phyloP scores from a whole-genome alignment of 92 coral and sea anemone genomes.

The Micromussa lordhowensis region DNA sequence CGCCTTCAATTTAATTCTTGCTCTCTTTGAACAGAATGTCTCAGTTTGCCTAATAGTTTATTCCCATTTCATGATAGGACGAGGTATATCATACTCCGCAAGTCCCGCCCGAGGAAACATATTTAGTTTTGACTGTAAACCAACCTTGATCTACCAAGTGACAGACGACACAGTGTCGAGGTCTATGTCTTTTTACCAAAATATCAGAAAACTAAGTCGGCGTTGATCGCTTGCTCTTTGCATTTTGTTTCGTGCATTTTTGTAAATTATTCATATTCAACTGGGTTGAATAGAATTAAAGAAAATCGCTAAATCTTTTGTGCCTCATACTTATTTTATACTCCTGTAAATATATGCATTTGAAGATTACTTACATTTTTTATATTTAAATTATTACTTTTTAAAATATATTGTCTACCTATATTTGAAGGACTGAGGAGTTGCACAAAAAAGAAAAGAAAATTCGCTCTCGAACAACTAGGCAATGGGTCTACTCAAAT shows the following conservation, averaged over 20 bases:
- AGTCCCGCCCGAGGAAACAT: slow-evolving; percentile 19
- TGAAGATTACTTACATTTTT: neutral
- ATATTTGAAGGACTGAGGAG: neutral
- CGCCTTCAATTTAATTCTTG: neutral
- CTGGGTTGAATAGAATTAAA: neutral
- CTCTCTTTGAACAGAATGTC: neutral
- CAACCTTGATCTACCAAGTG: slow-evolving; percentile 12
- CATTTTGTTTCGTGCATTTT: neutral
- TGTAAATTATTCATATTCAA: neutral
- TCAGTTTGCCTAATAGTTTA: neutral
- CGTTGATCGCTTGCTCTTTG: neutral
- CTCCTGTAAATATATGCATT: slow-evolving; percentile 28
- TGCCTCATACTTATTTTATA: slow-evolving; percentile 26
- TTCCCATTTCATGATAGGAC: neutral
- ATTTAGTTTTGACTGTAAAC: slow-evolving; percentile 15
- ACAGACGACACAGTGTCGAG: slow-evolving; percentile 9
- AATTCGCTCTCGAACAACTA: neutral
- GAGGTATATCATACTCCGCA: slow-evolving; percentile 6
- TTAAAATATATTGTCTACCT: neutral
- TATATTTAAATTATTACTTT: neutral
- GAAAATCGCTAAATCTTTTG: slow-evolving; percentile 30
- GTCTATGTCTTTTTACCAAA: neutral
- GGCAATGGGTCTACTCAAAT: neutral
- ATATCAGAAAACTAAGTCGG: neutral
- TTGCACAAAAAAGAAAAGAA: neutral